Conservation (phyloP, 2,797 vertebrate genomes). For the Betta splendens region DNA sequence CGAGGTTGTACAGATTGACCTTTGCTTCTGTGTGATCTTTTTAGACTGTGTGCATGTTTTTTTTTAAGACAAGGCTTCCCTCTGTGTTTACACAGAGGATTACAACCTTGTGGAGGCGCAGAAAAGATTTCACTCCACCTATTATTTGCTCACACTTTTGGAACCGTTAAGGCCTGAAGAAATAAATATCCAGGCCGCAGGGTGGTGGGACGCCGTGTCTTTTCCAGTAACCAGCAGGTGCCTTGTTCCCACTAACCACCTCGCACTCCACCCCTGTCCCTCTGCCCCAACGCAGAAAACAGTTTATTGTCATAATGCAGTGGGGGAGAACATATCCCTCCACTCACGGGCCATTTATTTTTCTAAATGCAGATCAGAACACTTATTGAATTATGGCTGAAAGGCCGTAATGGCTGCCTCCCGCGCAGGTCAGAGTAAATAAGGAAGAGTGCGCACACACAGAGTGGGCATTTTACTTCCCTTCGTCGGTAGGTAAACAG, state of each 20-base stretch:
- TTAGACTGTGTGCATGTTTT: conserved; percentile 28
- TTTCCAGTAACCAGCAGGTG: conserved; percentile 80
- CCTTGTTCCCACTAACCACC: conserved; percentile 61
- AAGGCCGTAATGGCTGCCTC: conserved; percentile 77
- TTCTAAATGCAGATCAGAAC: conserved; percentile 77
- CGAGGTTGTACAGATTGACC: conserved; percentile 34
- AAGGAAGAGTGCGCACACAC: conserved; percentile 74
- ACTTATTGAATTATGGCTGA: conserved; percentile 82
- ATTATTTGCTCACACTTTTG: conserved; percentile 79
- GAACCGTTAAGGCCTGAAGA: conserved; percentile 74
- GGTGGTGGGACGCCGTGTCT: conserved; percentile 60
- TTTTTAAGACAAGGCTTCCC: conserved; percentile 34
- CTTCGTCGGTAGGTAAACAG: conserved; percentile 79
- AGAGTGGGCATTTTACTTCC: conserved; percentile 78
- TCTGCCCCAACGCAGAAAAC: conserved; percentile 58
- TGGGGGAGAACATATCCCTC: conserved; percentile 69
- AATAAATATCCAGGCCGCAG: conserved; percentile 80
- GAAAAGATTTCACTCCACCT: conserved; percentile 64
- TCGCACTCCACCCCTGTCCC: conserved; percentile 20
- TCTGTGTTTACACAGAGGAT: conserved; percentile 61
- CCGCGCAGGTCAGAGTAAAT: conserved; percentile 77
- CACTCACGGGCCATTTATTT: conserved; percentile 76
- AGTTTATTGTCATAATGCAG: conserved; percentile 79
- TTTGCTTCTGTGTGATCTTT: conserved; percentile 35
- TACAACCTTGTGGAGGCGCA: conserved; percentile 65